Base-by-base conservation (phyloP, 2,797 vertebrate species). In the Tragopan temminckii region DNA sequence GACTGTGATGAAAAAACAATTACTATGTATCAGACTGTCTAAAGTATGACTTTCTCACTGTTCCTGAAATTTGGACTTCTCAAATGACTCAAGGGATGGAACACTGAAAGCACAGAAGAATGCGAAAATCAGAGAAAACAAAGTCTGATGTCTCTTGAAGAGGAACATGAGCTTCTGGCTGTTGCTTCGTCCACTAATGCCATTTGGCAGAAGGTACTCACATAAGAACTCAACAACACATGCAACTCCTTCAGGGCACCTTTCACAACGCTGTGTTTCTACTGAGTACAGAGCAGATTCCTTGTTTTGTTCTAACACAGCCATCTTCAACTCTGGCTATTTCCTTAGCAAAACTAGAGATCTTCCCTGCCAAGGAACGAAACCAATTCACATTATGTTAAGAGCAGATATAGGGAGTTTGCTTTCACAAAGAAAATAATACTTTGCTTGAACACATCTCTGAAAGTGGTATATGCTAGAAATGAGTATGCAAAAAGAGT, bases 41-140 rank as follows among this genome's bases (percentile, higher is more conserved):
- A 62, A 68, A 85, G 20, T 5, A 24, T 68, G 64, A 68, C 48
- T 71, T 90, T 74, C 53, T 80, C 53, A 48, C 19, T 87, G 25
- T 25, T 53, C 92, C 80, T 46, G 45, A 85, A 90, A 75, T 87
- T 70, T 71, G n/a, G 57, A 58, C 13, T 64, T 80, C 75, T 81
- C 52, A 71, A 87, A 40, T 75, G 17, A 80, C 53, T 90, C 61
- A 85, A 85, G 77, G 46, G 13, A 88, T 50, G 79, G 68, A 86
- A 92, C 64, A 58, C 9, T 82, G 64, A 92, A 94, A 93, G 40
- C 43, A 87, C 50, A 94, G 58, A 91, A 77, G 7, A 84, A 90
- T 42, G 68, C 76, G 74, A 95, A 90, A 96, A 70, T 58, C 31
- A 71, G 17, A 59, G 84, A 89, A 92, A 93, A 93, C 25, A 80